Conservation (phyloP, 2,888 invertebrate species). For the Cryptocephalus moraei region DNA sequence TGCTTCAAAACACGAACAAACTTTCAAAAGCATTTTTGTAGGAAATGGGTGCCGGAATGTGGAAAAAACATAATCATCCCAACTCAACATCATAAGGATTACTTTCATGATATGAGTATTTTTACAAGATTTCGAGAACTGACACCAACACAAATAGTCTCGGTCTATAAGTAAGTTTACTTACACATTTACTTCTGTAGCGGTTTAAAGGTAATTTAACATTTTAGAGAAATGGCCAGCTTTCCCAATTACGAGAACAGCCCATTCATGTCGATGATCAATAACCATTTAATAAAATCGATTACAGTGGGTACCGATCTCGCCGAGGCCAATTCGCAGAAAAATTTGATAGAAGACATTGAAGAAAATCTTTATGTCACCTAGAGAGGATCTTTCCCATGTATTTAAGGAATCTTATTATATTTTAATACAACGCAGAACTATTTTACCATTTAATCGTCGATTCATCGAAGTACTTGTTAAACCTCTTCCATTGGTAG, state of each 20-base stretch:
- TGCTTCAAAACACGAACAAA: too few relatives aligned
- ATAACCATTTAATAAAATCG: conserved; percentile 47
- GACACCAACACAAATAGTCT: conserved; percentile 49
- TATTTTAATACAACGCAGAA: not conserved
- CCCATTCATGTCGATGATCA: conserved; percentile 54
- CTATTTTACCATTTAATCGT: conserved; percentile 43
- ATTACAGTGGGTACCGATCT: conserved; percentile 32
- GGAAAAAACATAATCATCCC: conserved; percentile 38
- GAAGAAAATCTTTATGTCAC: conserved; percentile 5
- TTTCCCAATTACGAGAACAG: conserved; percentile 59
- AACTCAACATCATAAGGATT: conserved; percentile 18
- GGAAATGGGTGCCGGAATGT: conserved; percentile 64
- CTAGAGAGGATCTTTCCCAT: not conserved
- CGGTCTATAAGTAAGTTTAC: conserved; percentile 46
- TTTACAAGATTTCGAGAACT: conserved; percentile 65
- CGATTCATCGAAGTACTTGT: conserved; percentile 73
- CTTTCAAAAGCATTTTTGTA: conserved; percentile 18
- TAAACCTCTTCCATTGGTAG: conserved; percentile 61
- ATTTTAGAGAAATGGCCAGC: conserved; percentile 38
- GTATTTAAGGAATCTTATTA: not conserved
- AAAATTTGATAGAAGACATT: conserved; percentile 11
- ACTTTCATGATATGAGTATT: conserved; percentile 50
- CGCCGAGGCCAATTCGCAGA: conserved; percentile 14
- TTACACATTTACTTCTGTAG: not conserved
- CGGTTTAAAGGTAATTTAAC: not conserved